Evolutionary conservation across 2,888 invertebrate genomes (phyloP), one percentile per base, ranked within the genome.

Genomic region (Scelioninae gen. 1): DNA sequence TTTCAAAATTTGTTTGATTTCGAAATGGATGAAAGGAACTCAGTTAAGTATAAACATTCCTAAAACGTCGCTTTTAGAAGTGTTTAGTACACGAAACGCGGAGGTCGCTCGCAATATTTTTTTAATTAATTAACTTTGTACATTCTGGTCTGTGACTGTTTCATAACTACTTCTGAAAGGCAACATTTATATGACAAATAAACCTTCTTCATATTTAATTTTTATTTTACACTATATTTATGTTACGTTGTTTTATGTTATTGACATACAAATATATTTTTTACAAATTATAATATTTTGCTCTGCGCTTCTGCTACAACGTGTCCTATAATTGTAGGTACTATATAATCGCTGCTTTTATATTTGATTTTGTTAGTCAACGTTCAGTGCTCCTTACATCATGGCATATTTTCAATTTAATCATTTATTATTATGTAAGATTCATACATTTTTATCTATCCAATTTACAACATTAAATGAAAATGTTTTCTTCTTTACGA

Each of bases 11-110:
- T 23, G 29, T 32, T 45, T 15, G 16, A 45, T 63, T 74, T 53
- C 6, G 32, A 58, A 51, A 49, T 15, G n/a, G 34, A 58, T 47
- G 45, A 49, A 40, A 29, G 6, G 15, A 23, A 16, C 51, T 31
- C 9, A 34, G 9, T 49, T 11, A 60, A 60, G 71, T 82, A 76
- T 76, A 71, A 82, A 60, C 66, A 82, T 71, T 82, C 23, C 81
- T 82, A 82, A 66, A 82, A 58, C 60, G 11, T 15, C 31, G 65
- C 5, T 76, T 82, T 82, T 82, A 82, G 71, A 66, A 60, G n/a
- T 76, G 66, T 55, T 76, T 65, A 66, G 13, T 82, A 82, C 71
- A 29, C 32, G 32, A 55, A 66, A 3, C 10, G 13, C 11, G 23
- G 10, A 23, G 4, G 29, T 60, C 31, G 49, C 55, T 43, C 55